Base-by-base conservation (phyloP, 2,113 vertebrate species). In the Dicerorhinus sumatrensis region DNA sequence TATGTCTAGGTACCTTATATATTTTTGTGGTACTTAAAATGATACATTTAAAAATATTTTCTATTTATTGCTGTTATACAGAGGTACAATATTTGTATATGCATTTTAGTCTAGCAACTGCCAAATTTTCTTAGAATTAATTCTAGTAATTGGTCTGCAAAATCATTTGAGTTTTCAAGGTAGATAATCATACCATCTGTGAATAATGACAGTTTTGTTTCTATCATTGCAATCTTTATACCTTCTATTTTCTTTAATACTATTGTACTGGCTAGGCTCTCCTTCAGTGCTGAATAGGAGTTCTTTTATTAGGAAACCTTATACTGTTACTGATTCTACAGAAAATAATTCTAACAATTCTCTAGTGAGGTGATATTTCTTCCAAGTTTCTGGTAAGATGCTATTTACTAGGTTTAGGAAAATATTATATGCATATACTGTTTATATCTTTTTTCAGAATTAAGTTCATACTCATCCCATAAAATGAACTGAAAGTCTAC, bases 101-200 rank as follows among this genome's bases (percentile, higher is more conserved):
- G 9, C 18, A 83, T 88, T 95, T 93, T 80, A 88, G 17, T 83
- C 21, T 94, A 92, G 65, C 27, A 29, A 33, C 46, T 58, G 16
- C 31, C 69, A 90, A 60, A 39, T 79, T 91, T 94, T 96, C 20
- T 94, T 80, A 87, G n/a, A n/a, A n/a, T 46, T 75, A 92, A 89
- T 42, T 86, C 17, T 77, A 63, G 23, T 60, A 72, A 96, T 80
- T 48, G 62, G 5, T 79, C 27, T 89, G n/a, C 7, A 86, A 25
- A 87, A 83, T 67, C 14, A 58, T 91, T 93, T 87, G 56, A 0
- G 25, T 80, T 92, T 77, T 75, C 11, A 69, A 6, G 72, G 18
- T 54, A 87, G 31, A 39, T 39, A 94, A 72, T 82, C 3, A 46
- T 39, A 51, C 31, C 25, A 84, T 70, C 75, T 93, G 36, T 90